Evolutionary conservation across 2,797 vertebrate genomes (phyloP).

Genomic region (Anabas testudineus): DNA sequence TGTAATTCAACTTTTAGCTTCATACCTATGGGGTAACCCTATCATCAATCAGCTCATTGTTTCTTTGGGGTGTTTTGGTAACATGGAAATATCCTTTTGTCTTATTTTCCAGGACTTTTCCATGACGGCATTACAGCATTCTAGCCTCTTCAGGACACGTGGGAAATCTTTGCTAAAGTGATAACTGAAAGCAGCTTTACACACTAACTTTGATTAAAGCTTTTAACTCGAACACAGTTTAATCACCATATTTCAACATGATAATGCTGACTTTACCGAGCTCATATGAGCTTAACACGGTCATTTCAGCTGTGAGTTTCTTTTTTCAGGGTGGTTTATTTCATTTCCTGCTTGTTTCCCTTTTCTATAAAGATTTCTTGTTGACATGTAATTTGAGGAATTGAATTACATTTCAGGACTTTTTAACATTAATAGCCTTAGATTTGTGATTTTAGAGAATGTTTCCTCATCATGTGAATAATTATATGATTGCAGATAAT

Average conservation of each 20-base stretch:
- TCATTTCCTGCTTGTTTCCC: conserved; percentile 4
- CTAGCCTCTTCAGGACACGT: neutral
- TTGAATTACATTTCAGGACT: neutral
- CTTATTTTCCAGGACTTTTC: no score
- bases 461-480: conserved; percentile 23
- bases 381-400: no score
- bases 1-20: no score
- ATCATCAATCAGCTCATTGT: no score
- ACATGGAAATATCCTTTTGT: no score
- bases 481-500: conserved; percentile 31
- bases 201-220: conserved; percentile 7
- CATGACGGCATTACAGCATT: no score
- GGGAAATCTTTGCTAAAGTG: neutral
- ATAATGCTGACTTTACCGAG: neutral
- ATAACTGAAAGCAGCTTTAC: conserved; percentile 23
- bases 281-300: neutral
- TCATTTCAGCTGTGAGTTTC: neutral
- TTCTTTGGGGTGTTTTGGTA: no score
- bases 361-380: no score
- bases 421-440: neutral
- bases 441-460: neutral
- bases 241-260: neutral
- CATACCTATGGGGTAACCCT: no score
- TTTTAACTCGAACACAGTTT: conserved; percentile 9
- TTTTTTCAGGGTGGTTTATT: neutral